These are phyloP conservation scores for Drosophila saltans DNA, from an alignment of 1,140 invertebrate genomes.

Conservation along the genomic window DNA sequence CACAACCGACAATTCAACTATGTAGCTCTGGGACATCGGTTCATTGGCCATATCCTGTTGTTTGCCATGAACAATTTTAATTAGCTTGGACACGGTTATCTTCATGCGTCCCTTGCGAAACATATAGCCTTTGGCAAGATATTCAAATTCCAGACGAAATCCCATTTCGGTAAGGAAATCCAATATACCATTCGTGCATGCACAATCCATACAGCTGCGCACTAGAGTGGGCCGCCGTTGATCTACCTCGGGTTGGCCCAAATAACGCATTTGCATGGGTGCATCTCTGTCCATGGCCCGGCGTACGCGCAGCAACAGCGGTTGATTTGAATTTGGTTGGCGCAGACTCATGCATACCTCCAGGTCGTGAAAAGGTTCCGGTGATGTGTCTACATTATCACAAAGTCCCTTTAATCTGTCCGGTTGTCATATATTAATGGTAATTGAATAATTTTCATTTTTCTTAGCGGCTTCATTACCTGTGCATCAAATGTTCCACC, in stretches of 20 bases:
- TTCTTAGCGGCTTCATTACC: conserved; percentile 71
- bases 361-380: conserved; percentile 96
- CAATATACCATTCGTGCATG: conserved; percentile 93
- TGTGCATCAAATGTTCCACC: conserved; percentile 95
- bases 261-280: conserved; percentile 94
- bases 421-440: not conserved
- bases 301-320: conserved; percentile 89
- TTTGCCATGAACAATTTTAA: conserved; percentile 91
- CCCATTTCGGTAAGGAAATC: conserved; percentile 97
- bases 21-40: conserved; percentile 94
- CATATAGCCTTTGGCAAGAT: conserved; percentile 96
- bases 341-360: conserved; percentile 93
- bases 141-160: conserved; percentile 96
- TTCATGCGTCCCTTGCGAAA: conserved; percentile 99
- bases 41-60: conserved; percentile 88
- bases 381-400: conserved; percentile 95
- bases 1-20: conserved; percentile 96
- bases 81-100: conserved; percentile 97
- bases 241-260: conserved; percentile 95
- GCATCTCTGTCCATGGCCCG: conserved; percentile 89
- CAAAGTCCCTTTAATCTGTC: conserved; percentile 92
- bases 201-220: conserved; percentile 95
- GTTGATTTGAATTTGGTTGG: conserved; percentile 84
- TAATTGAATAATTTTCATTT: not conserved
- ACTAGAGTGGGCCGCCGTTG: conserved; percentile 95